Conservation (phyloP, 2,797 vertebrate species). For the Thaleichthys pacificus region DNA sequence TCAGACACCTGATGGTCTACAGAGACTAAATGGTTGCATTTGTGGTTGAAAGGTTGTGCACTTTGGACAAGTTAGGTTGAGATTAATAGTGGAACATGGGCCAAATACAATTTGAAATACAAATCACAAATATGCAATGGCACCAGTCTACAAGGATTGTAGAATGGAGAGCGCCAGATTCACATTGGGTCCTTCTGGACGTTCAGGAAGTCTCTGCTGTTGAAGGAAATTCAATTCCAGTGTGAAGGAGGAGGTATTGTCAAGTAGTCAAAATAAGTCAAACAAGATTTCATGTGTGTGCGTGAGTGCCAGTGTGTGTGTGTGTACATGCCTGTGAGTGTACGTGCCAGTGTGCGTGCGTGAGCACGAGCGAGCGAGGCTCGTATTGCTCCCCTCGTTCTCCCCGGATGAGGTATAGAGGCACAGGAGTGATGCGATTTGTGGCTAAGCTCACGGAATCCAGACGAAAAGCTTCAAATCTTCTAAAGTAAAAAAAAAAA, state of each 20-base stretch:
- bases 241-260: constrained; percentile 57
- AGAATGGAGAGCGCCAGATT: too few relatives aligned
- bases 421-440: constrained; percentile 74
- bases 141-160: too few relatives aligned
- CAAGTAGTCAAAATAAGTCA: constrained; percentile 57
- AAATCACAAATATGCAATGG: too few relatives aligned
- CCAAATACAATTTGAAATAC: too few relatives aligned
- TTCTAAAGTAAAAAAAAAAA: constrained; percentile 64
- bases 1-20: too few relatives aligned
- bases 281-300: constrained; percentile 46
- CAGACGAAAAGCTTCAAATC: constrained; percentile 75
- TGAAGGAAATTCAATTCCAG: constrained; percentile 65
- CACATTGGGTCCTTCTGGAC: too few relatives aligned
- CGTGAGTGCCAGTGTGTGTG: not conserved
- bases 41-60: too few relatives aligned
- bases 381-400: constrained; percentile 53
- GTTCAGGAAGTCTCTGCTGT: not conserved
- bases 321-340: not conserved
- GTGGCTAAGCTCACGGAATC: constrained; percentile 74
- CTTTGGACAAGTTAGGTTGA: too few relatives aligned
- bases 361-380: constrained; percentile 6
- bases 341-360: constrained; percentile 28
- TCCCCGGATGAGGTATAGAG: constrained; percentile 63
- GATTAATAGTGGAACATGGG: too few relatives aligned
- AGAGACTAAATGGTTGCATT: too few relatives aligned